phyloP scores from a whole-genome alignment of 1,140 invertebrate genomes.

The Popillia japonica region DNA sequence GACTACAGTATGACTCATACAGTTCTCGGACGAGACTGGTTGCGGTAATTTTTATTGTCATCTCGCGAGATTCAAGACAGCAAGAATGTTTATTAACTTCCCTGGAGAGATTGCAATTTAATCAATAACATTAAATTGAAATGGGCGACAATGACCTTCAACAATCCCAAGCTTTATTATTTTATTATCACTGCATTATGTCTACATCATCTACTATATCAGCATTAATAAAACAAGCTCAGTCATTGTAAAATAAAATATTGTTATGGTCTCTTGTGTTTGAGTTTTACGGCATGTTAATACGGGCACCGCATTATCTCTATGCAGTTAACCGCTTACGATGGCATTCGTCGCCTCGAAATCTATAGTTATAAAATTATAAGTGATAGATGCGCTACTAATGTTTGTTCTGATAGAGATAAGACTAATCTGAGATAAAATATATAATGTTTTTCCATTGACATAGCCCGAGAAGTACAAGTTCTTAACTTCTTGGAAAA shows the following conservation, averaged over 20 bases:
- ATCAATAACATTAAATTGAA: constrained; percentile 17
- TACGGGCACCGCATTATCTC: not conserved
- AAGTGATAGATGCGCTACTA: not conserved
- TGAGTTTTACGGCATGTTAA: not conserved
- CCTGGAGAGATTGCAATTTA: not conserved
- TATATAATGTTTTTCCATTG: not conserved
- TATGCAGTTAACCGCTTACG: not conserved
- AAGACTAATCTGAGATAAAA: not conserved
- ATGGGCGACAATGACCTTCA: constrained; percentile 20
- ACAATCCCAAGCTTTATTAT: constrained; percentile 21
- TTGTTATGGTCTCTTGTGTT: not conserved
- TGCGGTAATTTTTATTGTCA: not conserved
- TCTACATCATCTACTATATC: not conserved
- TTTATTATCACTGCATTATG: not conserved
- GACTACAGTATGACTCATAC: not conserved
- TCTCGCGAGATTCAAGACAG: not conserved
- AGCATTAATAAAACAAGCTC: not conserved
- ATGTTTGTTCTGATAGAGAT: not conserved
- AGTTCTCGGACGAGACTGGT: not conserved
- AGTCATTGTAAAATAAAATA: not conserved
- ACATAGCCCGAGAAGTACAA: not conserved
- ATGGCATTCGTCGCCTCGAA: not conserved
- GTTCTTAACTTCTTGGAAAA: not conserved
- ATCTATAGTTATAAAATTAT: not conserved
- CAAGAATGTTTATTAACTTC: constrained; percentile 17